These are phyloP conservation scores for Amiota mariae DNA, from an alignment of 2,888 invertebrate species.

Conservation along the genomic window DNA sequence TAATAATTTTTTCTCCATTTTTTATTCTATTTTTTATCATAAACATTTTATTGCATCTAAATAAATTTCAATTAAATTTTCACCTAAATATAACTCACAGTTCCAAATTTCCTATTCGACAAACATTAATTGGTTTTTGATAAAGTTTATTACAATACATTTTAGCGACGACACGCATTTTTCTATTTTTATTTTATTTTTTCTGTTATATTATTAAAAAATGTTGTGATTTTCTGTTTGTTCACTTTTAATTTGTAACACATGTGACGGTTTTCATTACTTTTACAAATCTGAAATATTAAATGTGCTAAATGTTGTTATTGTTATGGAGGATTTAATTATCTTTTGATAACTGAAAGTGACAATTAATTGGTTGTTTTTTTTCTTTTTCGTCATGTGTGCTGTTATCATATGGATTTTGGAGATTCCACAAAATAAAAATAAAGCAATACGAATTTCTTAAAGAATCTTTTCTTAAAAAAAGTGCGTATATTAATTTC, in stretches of 20 bases:
- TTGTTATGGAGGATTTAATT: neutral
- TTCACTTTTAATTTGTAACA: slow-evolving; percentile 11
- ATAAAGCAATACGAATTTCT: neutral
- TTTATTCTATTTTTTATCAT: no score
- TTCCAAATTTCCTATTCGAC: no score
- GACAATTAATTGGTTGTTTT: slow-evolving; percentile 50
- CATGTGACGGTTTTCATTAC: neutral
- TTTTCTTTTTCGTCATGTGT: neutral
- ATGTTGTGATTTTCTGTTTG: neutral
- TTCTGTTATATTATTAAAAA: no score
- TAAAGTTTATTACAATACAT: no score
- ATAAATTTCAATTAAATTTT: no score
- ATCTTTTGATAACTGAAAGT: slow-evolving; percentile 43
- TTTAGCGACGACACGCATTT: no score
- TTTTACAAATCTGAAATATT: slow-evolving; percentile 24
- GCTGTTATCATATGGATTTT: neutral
- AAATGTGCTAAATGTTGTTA: slow-evolving; percentile 35
- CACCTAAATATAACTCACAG: no score
- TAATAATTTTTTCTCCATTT: no score
- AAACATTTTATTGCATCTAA: no score
- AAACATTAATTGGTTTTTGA: no score
- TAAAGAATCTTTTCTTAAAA: neutral
- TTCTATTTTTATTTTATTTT: no score
- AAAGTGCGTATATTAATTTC: neutral
- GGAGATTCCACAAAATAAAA: no score